A percentile compares a stretch with the other conserved stretches of the same genome.
Conservation (phyloP, 2,888 invertebrate species). For the Nebria salina region DNA sequence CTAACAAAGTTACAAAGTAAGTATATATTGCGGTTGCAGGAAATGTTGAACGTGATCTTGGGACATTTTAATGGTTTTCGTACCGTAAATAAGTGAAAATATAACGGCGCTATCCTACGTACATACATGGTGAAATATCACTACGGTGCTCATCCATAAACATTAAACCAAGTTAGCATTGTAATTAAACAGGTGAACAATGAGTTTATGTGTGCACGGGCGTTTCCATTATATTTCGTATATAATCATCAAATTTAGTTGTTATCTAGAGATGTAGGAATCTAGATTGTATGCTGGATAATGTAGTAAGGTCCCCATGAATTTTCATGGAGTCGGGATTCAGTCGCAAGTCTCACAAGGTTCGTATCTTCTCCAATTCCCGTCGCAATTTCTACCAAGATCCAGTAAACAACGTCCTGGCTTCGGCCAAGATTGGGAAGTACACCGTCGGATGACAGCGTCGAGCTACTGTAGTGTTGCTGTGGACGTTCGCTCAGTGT, state of each 20-base stretch:
- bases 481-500: background rate
- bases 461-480: background rate
- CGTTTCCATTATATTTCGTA: conserved; percentile 40
- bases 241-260: conserved; percentile 45
- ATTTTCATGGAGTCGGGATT: conserved; percentile 40
- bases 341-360: conserved; percentile 34
- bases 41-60: background rate
- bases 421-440: conserved; percentile 23
- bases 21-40: background rate
- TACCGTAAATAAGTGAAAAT: conserved; percentile 17
- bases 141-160: conserved; percentile 30
- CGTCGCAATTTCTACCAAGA: conserved; percentile 41
- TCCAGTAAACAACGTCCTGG: conserved; percentile 32
- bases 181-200: conserved; percentile 43
- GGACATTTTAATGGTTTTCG: conserved; percentile 14
- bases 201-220: conserved; percentile 21
- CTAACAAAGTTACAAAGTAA: conserved; percentile 8
- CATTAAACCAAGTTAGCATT: conserved; percentile 42
- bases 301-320: conserved; percentile 37
- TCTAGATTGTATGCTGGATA: conserved; percentile 41
- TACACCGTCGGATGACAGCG: background rate
- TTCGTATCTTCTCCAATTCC: conserved; percentile 41
- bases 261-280: conserved; percentile 34
- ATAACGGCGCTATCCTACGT: background rate
- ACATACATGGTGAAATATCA: conserved; percentile 10